Conservation (phyloP, 1,140 invertebrate species). For the Sesamia nonagrioides region DNA sequence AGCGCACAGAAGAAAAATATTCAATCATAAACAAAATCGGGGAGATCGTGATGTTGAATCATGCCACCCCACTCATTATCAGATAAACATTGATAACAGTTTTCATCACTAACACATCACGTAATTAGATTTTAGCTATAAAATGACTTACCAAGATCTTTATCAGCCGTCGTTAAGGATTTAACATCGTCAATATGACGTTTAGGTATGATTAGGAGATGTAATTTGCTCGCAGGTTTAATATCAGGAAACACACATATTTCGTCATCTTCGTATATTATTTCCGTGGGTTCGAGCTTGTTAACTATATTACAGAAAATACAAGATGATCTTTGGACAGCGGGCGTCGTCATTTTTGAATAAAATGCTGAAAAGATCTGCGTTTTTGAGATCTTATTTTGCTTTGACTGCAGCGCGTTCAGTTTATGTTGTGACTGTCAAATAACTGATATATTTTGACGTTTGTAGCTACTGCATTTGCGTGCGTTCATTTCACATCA, state of each 20-base stretch:
- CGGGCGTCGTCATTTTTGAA: constrained; percentile 55
- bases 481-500: background rate
- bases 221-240: constrained; percentile 93
- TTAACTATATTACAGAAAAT: constrained; percentile 92
- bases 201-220: constrained; percentile 94
- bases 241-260: constrained; percentile 95
- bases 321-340: constrained; percentile 82
- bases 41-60: background rate
- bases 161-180: constrained; percentile 89
- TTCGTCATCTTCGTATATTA: constrained; percentile 92
- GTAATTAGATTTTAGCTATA: constrained; percentile 12
- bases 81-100: constrained; percentile 15
- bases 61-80: background rate
- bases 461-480: background rate
- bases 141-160: constrained; percentile 89
- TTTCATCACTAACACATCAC: constrained; percentile 1
- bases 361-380: background rate
- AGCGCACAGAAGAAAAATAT: background rate
- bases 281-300: constrained; percentile 87
- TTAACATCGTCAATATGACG: constrained; percentile 93
- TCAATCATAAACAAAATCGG: background rate
- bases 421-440: background rate
- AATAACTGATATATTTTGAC: background rate
- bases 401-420: background rate
- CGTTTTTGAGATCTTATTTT: background rate